Evolutionary conservation across 1,140 invertebrate species (phyloP), one percentile per base, ranked within the genome.

Genomic region (Pectinophora gossypiella): DNA sequence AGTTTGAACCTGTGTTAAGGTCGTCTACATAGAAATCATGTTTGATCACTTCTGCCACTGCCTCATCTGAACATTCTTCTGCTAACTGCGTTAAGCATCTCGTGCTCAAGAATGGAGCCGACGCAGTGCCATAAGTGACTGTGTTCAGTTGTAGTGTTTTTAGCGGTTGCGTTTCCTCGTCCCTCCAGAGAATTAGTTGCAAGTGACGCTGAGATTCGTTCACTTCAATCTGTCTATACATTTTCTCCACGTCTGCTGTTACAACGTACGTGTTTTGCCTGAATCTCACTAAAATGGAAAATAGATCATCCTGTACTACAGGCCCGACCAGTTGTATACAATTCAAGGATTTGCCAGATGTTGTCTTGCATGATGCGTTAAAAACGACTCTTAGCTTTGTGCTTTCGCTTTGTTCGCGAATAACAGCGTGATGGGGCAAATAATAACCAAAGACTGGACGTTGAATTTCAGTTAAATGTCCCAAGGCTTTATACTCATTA

Each of bases 151-250:
- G 47, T 13, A 48, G 48, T 18, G 10, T 12, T 42, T 48, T 46
- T 3, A 48, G 19, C 27, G 5, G n/a, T 48, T 48, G 38, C 3
- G 19, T 45, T 16, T 19, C 15, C 7, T 49, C 21, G 7, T 19
- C 43, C 19, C 53, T 46, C 53, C 53, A 48, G 9, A 54, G 44
- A 13, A 54, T 48, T 49, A 48, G 53, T 54, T 54, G 46, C 35
- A 54, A 35, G 42, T 19, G 19, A 27, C 51, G 19, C 23, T 48
- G 35, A 16, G 1, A 21, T 19, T n/a, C n/a, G 12, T 46, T 19
- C 12, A 54, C 38, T 6, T 23, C 13, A 7, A 54, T 22, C 19
- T 38, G 35, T 38, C 51, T 19, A 22, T 54, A 54, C 35, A 48
- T 40, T 48, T 54, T 54, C 27, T 54, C 45, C 2, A 46, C 18